A percentile compares a stretch with the other conserved stretches of the same genome.
phyloP scores from a whole-genome alignment of 2,797 vertebrate genomes.

The Pipistrellus nathusii region DNA sequence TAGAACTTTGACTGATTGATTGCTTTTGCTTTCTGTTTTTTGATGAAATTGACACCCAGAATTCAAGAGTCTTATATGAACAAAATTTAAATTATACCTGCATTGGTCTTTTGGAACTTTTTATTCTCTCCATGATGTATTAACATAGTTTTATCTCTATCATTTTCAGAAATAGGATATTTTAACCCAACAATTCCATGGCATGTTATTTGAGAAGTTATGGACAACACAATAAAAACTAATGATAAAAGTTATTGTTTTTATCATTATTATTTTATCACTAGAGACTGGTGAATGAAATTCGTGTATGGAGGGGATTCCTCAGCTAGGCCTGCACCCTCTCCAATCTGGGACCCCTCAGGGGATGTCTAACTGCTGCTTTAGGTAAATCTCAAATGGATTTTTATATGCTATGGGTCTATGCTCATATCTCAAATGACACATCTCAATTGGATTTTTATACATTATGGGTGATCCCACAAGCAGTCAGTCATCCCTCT shows the following conservation, averaged over 20 bases:
- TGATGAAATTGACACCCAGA: not conserved
- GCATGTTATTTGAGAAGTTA: slow-evolving; percentile 42
- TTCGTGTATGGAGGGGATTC: too few relatives aligned
- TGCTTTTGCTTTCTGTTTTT: not conserved
- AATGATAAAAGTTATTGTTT: slow-evolving; percentile 2
- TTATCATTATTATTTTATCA: not conserved
- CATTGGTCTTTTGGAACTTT: not conserved
- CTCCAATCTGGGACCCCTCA: too few relatives aligned
- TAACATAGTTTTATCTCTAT: slow-evolving; percentile 4
- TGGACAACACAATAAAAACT: slow-evolving; percentile 52
- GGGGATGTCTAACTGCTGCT: too few relatives aligned
- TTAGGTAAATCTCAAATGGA: too few relatives aligned
- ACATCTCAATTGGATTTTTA: too few relatives aligned
- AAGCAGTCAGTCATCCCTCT: too few relatives aligned
- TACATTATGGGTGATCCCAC: too few relatives aligned
- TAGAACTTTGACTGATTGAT: not conserved
- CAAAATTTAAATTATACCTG: not conserved
- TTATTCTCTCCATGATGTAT: not conserved
- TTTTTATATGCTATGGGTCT: too few relatives aligned
- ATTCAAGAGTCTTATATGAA: not conserved
- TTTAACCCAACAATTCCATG: not conserved
- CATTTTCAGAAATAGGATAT: not conserved
- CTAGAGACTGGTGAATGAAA: too few relatives aligned
- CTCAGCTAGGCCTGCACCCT: too few relatives aligned
- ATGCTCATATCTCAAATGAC: too few relatives aligned